These are phyloP conservation scores for Stratiolaelaps scimitus DNA, from an alignment of 1,140 invertebrate species.

Conservation along the genomic window DNA sequence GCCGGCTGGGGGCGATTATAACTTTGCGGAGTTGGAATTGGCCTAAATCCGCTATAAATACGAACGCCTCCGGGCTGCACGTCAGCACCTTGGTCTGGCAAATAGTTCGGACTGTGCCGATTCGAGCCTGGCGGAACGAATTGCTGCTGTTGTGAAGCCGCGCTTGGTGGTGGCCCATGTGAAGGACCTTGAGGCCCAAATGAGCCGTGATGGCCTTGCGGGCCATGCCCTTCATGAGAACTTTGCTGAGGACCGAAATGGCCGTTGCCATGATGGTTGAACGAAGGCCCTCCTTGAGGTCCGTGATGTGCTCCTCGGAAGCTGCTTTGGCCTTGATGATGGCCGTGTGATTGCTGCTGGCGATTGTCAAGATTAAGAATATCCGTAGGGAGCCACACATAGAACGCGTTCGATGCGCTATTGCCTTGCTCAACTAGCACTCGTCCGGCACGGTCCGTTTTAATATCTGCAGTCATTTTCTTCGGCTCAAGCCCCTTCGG, in stretches of 20 bases:
- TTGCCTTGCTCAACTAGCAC: slow-evolving; percentile 11
- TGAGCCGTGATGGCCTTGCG: not conserved
- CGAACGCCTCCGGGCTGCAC: slow-evolving; percentile 22
- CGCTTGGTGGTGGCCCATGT: not conserved
- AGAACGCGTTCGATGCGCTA: slow-evolving; percentile 13
- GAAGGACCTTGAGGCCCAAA: slow-evolving; percentile 5
- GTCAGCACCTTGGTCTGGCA: slow-evolving; percentile 20
- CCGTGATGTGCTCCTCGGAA: not conserved
- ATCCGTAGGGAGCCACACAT: slow-evolving; percentile 5
- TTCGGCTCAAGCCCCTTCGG: not conserved
- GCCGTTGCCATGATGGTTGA: not conserved
- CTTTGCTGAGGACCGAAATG: not conserved
- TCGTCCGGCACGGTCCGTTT: slow-evolving; percentile 11
- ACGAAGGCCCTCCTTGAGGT: not conserved
- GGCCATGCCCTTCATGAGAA: not conserved
- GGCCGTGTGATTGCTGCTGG: not conserved
- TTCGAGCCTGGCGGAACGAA: slow-evolving; percentile 4
- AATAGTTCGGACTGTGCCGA: slow-evolving; percentile 12
- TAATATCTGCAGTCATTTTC: slow-evolving; percentile 9
- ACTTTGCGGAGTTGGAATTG: slow-evolving; percentile 5
- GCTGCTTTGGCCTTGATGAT: not conserved
- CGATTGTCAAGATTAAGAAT: slow-evolving; percentile 10
- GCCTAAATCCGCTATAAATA: slow-evolving; percentile 13
- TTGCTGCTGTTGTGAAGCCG: not conserved
- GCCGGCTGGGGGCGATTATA: slow-evolving; percentile 12